A percentile compares a stretch with the other conserved stretches of the same genome.
phyloP scores from a whole-genome alignment of 1,140 invertebrate species.

The Heliconius nattereri region DNA sequence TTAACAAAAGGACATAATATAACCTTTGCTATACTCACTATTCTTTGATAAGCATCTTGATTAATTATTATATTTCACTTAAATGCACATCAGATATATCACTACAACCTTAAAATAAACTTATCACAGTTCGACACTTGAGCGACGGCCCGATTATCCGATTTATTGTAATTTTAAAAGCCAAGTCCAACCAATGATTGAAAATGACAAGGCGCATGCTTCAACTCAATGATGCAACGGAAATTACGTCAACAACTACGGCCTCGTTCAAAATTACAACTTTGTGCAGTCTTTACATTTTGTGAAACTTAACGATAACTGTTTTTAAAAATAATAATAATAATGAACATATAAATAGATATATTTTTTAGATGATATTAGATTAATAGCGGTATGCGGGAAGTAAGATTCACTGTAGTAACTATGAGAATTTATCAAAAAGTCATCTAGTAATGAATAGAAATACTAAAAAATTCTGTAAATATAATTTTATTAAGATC shows the following conservation, averaged over 20 bases:
- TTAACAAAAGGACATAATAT: conserved; percentile 59
- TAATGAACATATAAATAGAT: too few species aligned
- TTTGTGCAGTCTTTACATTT: background rate
- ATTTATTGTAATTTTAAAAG: conserved; percentile 76
- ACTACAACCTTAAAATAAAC: conserved; percentile 71
- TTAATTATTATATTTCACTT: conserved; percentile 70
- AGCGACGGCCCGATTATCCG: conserved; percentile 72
- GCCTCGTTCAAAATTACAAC: conserved; percentile 48
- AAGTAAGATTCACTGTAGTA: too few species aligned
- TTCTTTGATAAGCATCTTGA: conserved; percentile 79
- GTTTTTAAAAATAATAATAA: too few species aligned
- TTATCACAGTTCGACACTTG: conserved; percentile 77
- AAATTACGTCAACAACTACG: conserved; percentile 72
- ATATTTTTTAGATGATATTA: too few species aligned
- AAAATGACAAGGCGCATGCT: conserved; percentile 81
- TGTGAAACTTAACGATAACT: background rate
- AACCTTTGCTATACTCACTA: conserved; percentile 75
- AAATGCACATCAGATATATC: conserved; percentile 77
- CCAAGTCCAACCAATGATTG: conserved; percentile 74
- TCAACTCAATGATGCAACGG: conserved; percentile 74
- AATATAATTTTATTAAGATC: too few species aligned
- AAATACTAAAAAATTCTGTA: too few species aligned
- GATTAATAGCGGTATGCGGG: too few species aligned
- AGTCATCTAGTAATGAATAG: too few species aligned
- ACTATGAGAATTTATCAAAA: too few species aligned